Conservation (phyloP, 2,888 invertebrate genomes). For the Thera britannica region DNA sequence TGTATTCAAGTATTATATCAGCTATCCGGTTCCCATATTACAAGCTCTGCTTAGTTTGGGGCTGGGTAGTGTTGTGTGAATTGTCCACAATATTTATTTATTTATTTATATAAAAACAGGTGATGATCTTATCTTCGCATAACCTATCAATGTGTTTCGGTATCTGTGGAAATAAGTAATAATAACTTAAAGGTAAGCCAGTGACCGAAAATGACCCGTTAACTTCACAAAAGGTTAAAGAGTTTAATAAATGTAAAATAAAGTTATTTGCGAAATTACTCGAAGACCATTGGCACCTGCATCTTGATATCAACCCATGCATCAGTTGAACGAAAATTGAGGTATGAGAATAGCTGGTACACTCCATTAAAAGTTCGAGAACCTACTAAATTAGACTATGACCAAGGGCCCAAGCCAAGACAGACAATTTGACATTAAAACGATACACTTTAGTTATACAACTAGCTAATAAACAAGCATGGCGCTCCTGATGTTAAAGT, state of each 20-base stretch:
- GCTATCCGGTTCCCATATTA: too few relatives aligned
- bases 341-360: constrained; percentile 11
- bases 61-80: too few relatives aligned
- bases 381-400: background rate
- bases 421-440: too few relatives aligned
- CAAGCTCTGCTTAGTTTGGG: too few relatives aligned
- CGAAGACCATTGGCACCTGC: constrained; percentile 25
- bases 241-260: constrained; percentile 32
- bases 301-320: constrained; percentile 28
- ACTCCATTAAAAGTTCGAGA: background rate
- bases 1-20: too few relatives aligned
- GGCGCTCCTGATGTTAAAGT: too few relatives aligned
- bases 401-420: background rate
- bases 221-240: constrained; percentile 27
- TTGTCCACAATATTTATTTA: too few relatives aligned
- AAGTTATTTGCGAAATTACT: constrained; percentile 33
- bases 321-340: constrained; percentile 14
- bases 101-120: background rate
- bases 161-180: constrained; percentile 1
- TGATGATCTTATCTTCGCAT: background rate
- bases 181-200: constrained; percentile 19
- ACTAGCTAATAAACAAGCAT: too few relatives aligned
- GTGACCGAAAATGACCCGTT: constrained; percentile 20
- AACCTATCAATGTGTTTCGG: background rate
- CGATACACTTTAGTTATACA: too few relatives aligned